Evolutionary conservation across 2,113 vertebrate species (phyloP).

Genomic region (Macrotus californicus): DNA sequence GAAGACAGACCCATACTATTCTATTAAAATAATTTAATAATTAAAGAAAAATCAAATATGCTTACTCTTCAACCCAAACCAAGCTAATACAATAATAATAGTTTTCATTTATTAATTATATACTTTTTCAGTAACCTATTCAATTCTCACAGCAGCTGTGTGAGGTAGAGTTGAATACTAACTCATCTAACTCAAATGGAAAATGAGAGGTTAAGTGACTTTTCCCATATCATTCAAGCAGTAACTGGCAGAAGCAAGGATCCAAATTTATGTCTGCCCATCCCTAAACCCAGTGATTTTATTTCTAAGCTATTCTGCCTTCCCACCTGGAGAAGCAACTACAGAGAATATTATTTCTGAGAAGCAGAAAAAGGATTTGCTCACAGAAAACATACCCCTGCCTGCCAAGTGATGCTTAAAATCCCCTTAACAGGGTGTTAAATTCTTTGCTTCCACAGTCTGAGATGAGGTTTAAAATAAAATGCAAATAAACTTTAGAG

Average conservation of each 20-base stretch:
- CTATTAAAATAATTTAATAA: neutral
- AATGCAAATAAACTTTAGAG: conserved; percentile 70
- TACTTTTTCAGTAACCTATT: neutral
- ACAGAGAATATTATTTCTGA: conserved; percentile 62
- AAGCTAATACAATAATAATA: conserved; percentile 7
- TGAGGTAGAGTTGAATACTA: neutral
- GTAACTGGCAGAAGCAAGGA: neutral
- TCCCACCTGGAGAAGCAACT: conserved; percentile 51
- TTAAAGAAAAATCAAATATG: neutral
- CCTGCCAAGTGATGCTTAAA: conserved; percentile 70
- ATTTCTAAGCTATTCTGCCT: conserved; percentile 47
- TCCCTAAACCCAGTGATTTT: conserved; percentile 20
- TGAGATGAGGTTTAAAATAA: conserved; percentile 72
- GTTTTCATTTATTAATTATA: conserved; percentile 24
- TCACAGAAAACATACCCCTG: conserved; percentile 51
- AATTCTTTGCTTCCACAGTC: conserved; percentile 66
- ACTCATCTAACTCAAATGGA: neutral
- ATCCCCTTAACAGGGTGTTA: conserved; percentile 71
- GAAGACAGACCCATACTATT: neutral
- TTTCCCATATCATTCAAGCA: neutral
- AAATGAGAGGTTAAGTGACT: conserved; percentile 28
- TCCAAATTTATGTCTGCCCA: neutral
- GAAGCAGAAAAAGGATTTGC: conserved; percentile 65
- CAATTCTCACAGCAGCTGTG: neutral
- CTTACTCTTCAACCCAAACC: neutral